phyloP scores from a whole-genome alignment of 2,113 vertebrate genomes.

The Myiozetetes cayanensis region DNA sequence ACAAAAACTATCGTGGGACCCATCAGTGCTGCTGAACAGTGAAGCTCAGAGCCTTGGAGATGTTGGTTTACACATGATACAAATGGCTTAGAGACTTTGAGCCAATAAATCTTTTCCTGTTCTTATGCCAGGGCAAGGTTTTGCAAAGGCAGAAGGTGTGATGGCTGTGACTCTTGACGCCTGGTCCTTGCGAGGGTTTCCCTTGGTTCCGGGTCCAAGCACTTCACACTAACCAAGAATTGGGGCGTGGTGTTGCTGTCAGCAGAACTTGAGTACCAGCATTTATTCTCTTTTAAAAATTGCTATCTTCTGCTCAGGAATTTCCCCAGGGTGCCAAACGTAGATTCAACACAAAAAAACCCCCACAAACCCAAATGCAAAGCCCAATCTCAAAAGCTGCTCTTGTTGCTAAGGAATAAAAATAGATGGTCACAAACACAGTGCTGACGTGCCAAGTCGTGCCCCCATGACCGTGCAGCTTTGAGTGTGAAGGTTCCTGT shows the following conservation, averaged over 20 bases:
- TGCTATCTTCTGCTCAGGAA: slow-evolving; percentile 4
- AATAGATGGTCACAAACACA: background rate
- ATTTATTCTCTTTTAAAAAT: slow-evolving; percentile 28
- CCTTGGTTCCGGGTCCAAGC: background rate
- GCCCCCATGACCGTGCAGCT: background rate
- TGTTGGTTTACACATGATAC: background rate
- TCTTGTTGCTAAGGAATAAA: slow-evolving; percentile 42
- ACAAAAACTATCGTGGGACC: background rate
- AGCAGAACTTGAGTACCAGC: background rate
- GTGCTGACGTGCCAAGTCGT: background rate
- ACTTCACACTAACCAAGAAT: background rate
- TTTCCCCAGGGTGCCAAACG: slow-evolving; percentile 30
- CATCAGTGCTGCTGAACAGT: background rate
- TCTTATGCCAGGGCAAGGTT: background rate
- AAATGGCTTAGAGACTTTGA: background rate
- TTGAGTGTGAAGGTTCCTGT: background rate
- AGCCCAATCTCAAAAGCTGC: background rate
- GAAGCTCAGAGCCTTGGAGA: background rate
- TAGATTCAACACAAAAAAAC: background rate
- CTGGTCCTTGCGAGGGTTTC: background rate
- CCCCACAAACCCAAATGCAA: background rate
- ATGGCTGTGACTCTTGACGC: background rate
- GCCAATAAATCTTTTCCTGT: background rate
- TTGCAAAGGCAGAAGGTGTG: background rate
- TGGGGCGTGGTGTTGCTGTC: background rate